These are phyloP conservation scores for Pterostichus madidus DNA, from an alignment of 2,888 invertebrate genomes.

Conservation along the genomic window DNA sequence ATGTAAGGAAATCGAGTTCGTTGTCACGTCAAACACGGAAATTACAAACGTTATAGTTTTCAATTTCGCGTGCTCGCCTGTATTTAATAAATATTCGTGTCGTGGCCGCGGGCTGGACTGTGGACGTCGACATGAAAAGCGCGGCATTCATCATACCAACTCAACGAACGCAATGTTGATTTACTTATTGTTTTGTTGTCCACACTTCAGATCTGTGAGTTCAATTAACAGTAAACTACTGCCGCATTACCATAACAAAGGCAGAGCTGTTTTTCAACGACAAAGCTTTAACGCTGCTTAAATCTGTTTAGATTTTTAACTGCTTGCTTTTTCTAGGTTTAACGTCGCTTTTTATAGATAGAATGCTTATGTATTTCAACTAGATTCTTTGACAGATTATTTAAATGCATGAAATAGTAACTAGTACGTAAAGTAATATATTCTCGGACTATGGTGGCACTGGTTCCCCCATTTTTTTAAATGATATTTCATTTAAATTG, in stretches of 20 bases:
- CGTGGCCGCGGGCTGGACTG: not conserved
- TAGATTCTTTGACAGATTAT: too few species aligned
- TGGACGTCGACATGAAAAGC: constrained; percentile 43
- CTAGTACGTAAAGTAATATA: too few species aligned
- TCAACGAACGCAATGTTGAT: constrained; percentile 53
- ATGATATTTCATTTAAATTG: too few species aligned
- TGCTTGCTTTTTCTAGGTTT: too few species aligned
- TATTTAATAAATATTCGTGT: constrained; percentile 65
- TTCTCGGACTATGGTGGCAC: too few species aligned
- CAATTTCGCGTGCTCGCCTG: constrained; percentile 63
- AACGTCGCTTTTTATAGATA: too few species aligned
- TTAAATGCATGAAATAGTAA: too few species aligned
- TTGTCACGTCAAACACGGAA: constrained; percentile 66
- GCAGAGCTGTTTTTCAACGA: not conserved
- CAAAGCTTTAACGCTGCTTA: not conserved
- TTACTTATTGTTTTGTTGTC: constrained; percentile 59
- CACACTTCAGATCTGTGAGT: constrained; percentile 44
- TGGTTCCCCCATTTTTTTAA: too few species aligned
- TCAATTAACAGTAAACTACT: constrained; percentile 47
- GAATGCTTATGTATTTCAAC: too few species aligned
- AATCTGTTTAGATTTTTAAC: too few species aligned
- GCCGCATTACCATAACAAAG: constrained; percentile 9
- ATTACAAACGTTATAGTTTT: constrained; percentile 67
- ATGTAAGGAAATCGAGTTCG: constrained; percentile 65
- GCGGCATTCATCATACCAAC: constrained; percentile 53